These are phyloP conservation scores for Trinorchestia longiramus DNA, from an alignment of 1,140 invertebrate species.

Conservation along the genomic window DNA sequence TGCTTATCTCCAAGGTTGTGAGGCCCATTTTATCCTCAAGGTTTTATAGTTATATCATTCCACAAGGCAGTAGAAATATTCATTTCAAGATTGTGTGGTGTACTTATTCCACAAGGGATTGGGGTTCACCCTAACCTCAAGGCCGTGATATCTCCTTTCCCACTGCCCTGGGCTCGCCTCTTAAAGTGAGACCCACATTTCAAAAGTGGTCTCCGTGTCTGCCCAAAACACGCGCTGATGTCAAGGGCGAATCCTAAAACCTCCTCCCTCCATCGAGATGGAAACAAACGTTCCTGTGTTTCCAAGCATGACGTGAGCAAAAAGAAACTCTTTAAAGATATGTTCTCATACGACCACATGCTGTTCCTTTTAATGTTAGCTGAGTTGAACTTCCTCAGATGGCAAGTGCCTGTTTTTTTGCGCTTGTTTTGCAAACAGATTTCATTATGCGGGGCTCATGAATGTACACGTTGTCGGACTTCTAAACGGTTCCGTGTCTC, in stretches of 20 bases:
- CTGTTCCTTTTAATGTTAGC: neutral
- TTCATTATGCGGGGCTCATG: neutral
- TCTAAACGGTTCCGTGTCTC: neutral
- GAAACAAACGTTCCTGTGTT: constrained; percentile 7
- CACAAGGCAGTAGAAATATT: neutral
- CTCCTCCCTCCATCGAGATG: neutral
- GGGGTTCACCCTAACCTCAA: neutral
- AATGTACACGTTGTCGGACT: neutral
- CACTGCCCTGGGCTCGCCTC: neutral
- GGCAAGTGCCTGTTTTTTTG: neutral
- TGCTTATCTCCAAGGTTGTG: neutral
- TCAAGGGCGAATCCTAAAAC: neutral
- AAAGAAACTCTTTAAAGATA: constrained; percentile 1
- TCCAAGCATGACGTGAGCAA: neutral
- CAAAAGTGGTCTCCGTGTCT: neutral
- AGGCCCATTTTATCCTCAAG: neutral
- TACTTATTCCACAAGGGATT: neutral
- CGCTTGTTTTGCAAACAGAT: neutral
- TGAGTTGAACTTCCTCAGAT: neutral
- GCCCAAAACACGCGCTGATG: neutral
- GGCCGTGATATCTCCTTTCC: neutral
- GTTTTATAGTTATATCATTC: neutral
- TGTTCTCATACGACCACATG: constrained; percentile 6
- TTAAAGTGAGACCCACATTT: neutral
- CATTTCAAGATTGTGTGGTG: neutral